A percentile compares a stretch with the other conserved stretches of the same genome.
phyloP scores from a whole-genome alignment of 2,113 vertebrate genomes.

The mouse (Mus musculus) region GRCm39 chr10:54825001-54825500 shows the following conservation, averaged over 20 bases:
- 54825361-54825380: no score
- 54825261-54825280: no score
- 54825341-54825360: no score
- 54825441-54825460: neutral
- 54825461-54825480: neutral
- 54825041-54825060: neutral
- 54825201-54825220: no score
- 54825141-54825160: neutral
- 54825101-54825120: neutral
- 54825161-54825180: neutral
- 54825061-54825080: neutral
- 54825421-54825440: neutral
- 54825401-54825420: neutral
- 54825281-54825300: no score
- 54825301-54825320: no score
- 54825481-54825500: neutral
- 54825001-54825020: neutral
- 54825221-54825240: no score
- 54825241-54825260: no score
- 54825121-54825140: neutral
- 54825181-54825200: neutral
- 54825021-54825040: neutral
- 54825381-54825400: neutral
- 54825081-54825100: neutral
- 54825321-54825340: no score